Base-by-base conservation (phyloP, 2,797 vertebrate species). In the Vultur gryphus region DNA sequence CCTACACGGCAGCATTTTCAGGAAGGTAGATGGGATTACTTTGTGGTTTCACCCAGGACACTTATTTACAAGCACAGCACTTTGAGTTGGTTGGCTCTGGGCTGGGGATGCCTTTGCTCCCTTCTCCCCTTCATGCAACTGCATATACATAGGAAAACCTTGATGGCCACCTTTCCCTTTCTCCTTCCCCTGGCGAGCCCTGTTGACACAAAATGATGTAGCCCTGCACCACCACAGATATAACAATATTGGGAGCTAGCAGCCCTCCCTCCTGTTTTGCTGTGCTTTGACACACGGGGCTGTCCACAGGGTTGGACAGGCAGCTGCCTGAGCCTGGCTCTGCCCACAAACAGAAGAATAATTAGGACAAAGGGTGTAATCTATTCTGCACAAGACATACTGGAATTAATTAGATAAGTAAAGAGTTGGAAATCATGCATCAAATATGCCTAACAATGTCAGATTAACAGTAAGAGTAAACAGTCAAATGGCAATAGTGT, bases 391-490 rank as follows among this genome's bases (percentile, higher is more conserved):
- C 54, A 78, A 93, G 90, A 71, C 54, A 76, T 41, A 81, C 16
- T 73, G 86, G 82, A 95, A 95, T 89, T 76, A 89, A 95, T 88
- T 71, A 87, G 52, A 39, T 62, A 93, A 94, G 83, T 69, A 96
- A 95, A 96, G 89, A 95, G 81, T 78, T 96, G 89, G 58, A 96
- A 96, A 95, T 84, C 92, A 94, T 75, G 84, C 76, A 95, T 95
- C 78, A 89, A 80, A 94, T 90, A 87, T 20, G 62, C 90, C 84
- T 97, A 91, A 96, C 96, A 93, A 93, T 37, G 91, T 96, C 93
- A 97, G 93, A 94, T 91, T 96, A 97, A 95, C 93, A 86, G 95
- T 86, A 96, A 94, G 84, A 97, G 44, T 90, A 92, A 97, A 97
- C 73, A 89, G 76, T 93, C 76, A 95, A 93, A 84, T 29, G 7